phyloP scores from a whole-genome alignment of 2,888 invertebrate genomes.

The Gonocerus acuteangulatus region DNA sequence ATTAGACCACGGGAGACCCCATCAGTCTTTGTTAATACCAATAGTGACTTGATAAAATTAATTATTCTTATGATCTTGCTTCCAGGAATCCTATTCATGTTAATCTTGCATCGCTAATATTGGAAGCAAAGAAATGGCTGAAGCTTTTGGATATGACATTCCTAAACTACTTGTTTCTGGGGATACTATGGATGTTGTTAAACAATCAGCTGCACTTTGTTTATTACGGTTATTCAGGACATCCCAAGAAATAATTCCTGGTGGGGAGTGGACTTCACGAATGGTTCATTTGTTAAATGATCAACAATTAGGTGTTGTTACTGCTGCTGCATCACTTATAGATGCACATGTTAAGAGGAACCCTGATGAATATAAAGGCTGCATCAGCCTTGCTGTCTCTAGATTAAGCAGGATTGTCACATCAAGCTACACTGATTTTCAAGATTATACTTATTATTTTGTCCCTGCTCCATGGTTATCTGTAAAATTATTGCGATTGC shows the following conservation, averaged over 20 bases:
- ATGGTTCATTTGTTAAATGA: constrained; percentile 98
- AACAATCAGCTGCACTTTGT: constrained; percentile 97
- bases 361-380: constrained; percentile 98
- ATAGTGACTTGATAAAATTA: constrained; percentile 96
- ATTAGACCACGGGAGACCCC: no score
- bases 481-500: constrained; percentile 86
- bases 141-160: constrained; percentile 95
- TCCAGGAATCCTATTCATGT: constrained; percentile 97
- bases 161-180: constrained; percentile 97
- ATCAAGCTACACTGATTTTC: constrained; percentile 96
- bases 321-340: constrained; percentile 94
- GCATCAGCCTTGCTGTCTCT: constrained; percentile 95
- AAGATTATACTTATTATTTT: constrained; percentile 99
- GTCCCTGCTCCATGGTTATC: constrained; percentile 99
- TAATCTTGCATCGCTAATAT: constrained; percentile 99
- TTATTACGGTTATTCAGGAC: constrained; percentile 87
- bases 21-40: constrained; percentile 96
- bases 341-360: constrained; percentile 97
- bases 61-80: constrained; percentile 96
- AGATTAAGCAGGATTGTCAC: constrained; percentile 95
- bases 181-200: constrained; percentile 98
- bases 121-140: constrained; percentile 99
- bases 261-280: constrained; percentile 97
- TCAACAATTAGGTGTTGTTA: constrained; percentile 98
- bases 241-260: constrained; percentile 90